Base-by-base conservation (phyloP, 2,797 vertebrate species). In the Psittacula echo region DNA sequence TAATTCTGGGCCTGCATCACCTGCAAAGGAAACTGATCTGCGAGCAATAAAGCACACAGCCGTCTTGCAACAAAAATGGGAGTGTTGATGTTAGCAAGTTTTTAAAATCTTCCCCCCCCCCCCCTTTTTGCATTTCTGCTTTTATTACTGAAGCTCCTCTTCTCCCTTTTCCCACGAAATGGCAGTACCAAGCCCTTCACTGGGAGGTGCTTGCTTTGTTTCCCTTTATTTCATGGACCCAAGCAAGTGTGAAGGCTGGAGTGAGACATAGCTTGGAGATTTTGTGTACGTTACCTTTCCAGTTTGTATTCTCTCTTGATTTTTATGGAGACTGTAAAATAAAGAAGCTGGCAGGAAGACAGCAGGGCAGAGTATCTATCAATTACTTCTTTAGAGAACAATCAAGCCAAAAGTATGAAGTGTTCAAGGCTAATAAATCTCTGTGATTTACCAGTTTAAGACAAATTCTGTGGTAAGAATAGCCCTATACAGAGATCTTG, bases 1-100 rank as follows among this genome's bases (percentile, higher is more conserved):
- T 98, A 97, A 98, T 98, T 95, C 89, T 98, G 77, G 88, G 97
- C 97, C 96, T 48, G 3, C 93, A 97, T 96, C 98, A 97, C 98
- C 98, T 98, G 97, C 95, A 96, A 96, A 95, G 94, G 95, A 97
- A 95, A 95, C 87, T 37, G 80, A 94, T 95, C 86, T 92, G 87
- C n/a, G 75, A 92, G 85, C 94, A 91, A 93, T 95, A 93, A 96
- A 95, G 94, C 96, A 76, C 78, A 71, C 84, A 94, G 53, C 68
- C 74, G 8, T 84, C 95, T 79, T 91, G 70, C 93, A 95, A 95
- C 74, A 94, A 87, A 94, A 96, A 85, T 47, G 75, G 72, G 93
- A 93, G 79, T 89, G 83, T 82, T 78, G 32, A 75, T 87, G 61
- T 80, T 94, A 95, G 73, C 66, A 89, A 60, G 60, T 89, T 90